Evolutionary conservation across 2,797 vertebrate genomes (phyloP), one percentile per base, ranked within the genome.

Genomic region (Pogoniulus pusillus): DNA sequence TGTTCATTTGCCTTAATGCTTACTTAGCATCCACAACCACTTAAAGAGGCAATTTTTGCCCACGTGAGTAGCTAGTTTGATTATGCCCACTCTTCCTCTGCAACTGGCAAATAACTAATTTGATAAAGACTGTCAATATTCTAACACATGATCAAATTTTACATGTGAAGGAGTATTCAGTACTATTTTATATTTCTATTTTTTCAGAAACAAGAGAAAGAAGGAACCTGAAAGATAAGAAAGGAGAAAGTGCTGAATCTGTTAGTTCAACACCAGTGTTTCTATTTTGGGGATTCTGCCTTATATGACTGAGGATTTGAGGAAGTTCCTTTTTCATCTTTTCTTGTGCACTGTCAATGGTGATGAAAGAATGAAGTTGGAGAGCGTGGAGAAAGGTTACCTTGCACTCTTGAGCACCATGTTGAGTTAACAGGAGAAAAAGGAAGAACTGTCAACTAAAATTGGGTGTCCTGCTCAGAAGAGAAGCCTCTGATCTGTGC

Each of bases 401-500:
- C 16, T 27, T 58, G 57, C 32, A 43, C 72, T 63, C 29, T 17
- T 45, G 57, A 73, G 59, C 43, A 63, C 32, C 75, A 32, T 66
- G 57, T 8, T 85, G 87, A 92, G 43, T 69, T 85, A 54, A 80
- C 8, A 69, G 55, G 27, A 69, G 32, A 70, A 78, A 93, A 91
- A 82, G 39, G n/a, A 59, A 75, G 72, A 87, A 53, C 9, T 49
- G 63, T 8, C 79, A 72, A 37, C 47, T 81, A 66, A 83, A 92
- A 89, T 4, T 79, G 60, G 32, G 76, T 35, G 77, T 76, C 77
- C 89, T 92, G 76, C 82, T 92, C 73, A 79, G 85, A 92, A 74
- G 77, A 34, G 84, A 79, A 85, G 45, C 32, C 77, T 95, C 77
- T 95, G 92, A 93, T 94, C 37, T 57, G 34, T 39, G 59, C 71